These are phyloP conservation scores for Cephus cinctus DNA, from an alignment of 1,140 invertebrate species.

Conservation along the genomic window DNA sequence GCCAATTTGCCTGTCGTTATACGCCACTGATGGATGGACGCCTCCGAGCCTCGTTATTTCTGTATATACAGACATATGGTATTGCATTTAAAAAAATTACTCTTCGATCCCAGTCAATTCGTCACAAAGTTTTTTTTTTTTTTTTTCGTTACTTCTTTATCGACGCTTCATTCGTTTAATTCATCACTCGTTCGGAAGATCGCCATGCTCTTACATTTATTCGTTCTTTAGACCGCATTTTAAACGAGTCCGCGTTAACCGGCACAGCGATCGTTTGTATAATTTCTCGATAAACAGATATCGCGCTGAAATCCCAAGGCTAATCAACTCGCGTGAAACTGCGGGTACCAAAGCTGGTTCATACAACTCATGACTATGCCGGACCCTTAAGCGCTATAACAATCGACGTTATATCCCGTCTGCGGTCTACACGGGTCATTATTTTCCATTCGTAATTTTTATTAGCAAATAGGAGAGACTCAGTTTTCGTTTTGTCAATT, in stretches of 20 bases:
- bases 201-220: no score
- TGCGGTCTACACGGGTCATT: no score
- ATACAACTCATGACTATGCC: no score
- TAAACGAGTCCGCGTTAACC: not conserved
- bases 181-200: constrained; percentile 6
- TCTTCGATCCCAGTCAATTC: constrained; percentile 1
- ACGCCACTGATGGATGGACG: constrained; percentile 1
- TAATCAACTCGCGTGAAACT: constrained; percentile 2
- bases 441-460: no score
- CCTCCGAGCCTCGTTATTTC: not conserved
- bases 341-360: no score
- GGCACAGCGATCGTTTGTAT: not conserved
- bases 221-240: no score
- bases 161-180: not conserved
- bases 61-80: no score
- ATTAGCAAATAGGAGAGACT: no score
- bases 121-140: constrained; percentile 1
- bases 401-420: no score
- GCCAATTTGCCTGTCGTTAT: constrained; percentile 12
- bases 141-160: constrained; percentile 8
- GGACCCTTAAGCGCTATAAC: no score
- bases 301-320: constrained; percentile 4
- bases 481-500: no score
- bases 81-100: no score
- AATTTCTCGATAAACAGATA: constrained; percentile 10